Base-by-base conservation (phyloP, 2,113 vertebrate species). In the Egretta garzetta region DNA sequence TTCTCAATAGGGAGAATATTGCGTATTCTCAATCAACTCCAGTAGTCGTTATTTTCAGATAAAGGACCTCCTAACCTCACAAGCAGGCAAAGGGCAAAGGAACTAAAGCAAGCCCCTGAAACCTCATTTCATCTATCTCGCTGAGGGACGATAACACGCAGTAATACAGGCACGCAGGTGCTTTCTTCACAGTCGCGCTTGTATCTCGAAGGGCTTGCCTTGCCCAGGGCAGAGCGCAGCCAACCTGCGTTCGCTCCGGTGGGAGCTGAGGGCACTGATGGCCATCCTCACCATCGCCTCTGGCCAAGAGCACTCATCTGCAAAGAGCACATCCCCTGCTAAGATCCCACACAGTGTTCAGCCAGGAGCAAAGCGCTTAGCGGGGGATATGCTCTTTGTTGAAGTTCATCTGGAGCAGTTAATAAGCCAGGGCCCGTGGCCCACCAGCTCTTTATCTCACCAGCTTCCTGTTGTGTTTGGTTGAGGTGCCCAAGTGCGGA, bases 391-490 rank as follows among this genome's bases (percentile, higher is more conserved):
- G 53, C 58, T 80, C 39, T 39, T 32, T 43, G 50, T 59, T 41
- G 2, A 60, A 64, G 14, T 7, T 53, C 53, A 27, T 7, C 86
- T 62, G 50, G 8, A 62, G 13, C 50, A 58, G 28, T 5, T 47
- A 32, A 23, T 9, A 39, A 43, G 9, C 0, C 2, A 67, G 11
- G 21, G 21, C 4, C 27, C 26, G 18, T 32, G 26, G 68, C 71
- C 49, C 53, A 63, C 12, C n/a, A 60, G n/a, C 18, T 49, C 76
- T 60, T 64, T 21, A 8, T 35, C 50, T 37, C 52, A 23, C 14
- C 66, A 55, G 26, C 2, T 79, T 39, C 45, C n/a, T 14, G 1
- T 0, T 11, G 75, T 0, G 0, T 28, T 68, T 23, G 30, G 26
- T 26, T 49, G 45, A 59, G n/a, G 12, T 35, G 15, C n/a, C 39